A percentile compares a stretch with the other conserved stretches of the same genome.
Evolutionary conservation across 2,113 vertebrate species (phyloP).

Genomic region (Antidorcas marsupialis): DNA sequence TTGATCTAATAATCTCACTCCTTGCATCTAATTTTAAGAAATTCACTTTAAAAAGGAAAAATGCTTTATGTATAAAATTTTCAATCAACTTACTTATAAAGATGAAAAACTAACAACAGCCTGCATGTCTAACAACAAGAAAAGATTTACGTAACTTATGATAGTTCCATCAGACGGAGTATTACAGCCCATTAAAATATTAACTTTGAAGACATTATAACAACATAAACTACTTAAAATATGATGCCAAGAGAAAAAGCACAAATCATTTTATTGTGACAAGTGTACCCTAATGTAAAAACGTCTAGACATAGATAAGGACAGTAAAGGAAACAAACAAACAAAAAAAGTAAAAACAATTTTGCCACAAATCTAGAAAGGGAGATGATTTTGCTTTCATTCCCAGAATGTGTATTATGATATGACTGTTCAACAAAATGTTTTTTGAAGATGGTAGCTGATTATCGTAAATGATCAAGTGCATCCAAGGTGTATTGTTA

Average conservation of each 20-base stretch:
- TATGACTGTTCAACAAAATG: background rate
- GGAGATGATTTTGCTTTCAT: background rate
- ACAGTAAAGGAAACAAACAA: too few species aligned
- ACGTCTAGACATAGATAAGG: background rate
- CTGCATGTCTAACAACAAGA: background rate
- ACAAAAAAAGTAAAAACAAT: background rate
- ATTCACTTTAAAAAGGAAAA: background rate
- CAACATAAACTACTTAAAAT: background rate
- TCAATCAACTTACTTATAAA: background rate
- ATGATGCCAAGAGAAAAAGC: background rate
- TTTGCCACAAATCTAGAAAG: background rate
- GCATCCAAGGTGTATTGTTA: background rate
- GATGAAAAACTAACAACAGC: background rate
- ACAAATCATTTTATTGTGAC: background rate
- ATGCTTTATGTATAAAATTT: background rate
- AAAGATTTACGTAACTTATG: background rate
- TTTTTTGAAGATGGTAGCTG: background rate
- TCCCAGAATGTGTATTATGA: background rate
- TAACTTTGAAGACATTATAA: background rate
- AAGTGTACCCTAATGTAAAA: background rate
- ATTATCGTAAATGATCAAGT: fast-evolving
- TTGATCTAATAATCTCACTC: background rate
- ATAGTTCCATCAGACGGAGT: background rate
- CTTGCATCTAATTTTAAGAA: background rate
- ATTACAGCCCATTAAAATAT: background rate